Percentiles rank a stretch among this genome's conserved stretches.
Conservation (phyloP, 2,888 invertebrate species). For the Callinectes sapidus region DNA sequence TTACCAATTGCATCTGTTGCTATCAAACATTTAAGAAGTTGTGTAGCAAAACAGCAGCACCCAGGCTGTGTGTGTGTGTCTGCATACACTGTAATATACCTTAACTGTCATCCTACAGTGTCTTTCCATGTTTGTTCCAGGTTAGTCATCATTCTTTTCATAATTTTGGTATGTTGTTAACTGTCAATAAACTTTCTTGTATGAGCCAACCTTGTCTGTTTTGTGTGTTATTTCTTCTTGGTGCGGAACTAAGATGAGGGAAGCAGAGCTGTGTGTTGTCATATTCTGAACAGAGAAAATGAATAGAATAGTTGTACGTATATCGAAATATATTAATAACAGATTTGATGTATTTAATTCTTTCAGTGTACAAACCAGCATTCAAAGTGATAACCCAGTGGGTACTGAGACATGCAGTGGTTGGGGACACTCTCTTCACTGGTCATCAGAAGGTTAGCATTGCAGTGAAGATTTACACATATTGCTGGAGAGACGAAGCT, state of each 20-base stretch:
- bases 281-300: too few species aligned
- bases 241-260: neutral
- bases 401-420: too few species aligned
- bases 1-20: neutral
- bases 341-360: too few species aligned
- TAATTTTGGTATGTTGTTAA: conserved; percentile 4
- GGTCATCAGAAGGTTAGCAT: too few species aligned
- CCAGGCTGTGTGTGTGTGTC: neutral
- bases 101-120: neutral
- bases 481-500: too few species aligned
- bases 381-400: too few species aligned
- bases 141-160: neutral
- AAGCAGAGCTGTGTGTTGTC: too few species aligned
- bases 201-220: neutral
- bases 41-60: neutral
- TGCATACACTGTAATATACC: neutral
- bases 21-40: neutral
- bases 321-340: too few species aligned
- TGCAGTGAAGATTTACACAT: too few species aligned
- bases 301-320: too few species aligned
- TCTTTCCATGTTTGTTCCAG: conserved; percentile 3
- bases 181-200: conserved; percentile 13
- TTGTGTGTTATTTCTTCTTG: neutral
- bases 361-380: too few species aligned
- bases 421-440: too few species aligned